A percentile compares a stretch with the other conserved stretches of the same genome.
Evolutionary conservation across 2,113 vertebrate genomes (phyloP).

Genomic region (Anseranas semipalmata): DNA sequence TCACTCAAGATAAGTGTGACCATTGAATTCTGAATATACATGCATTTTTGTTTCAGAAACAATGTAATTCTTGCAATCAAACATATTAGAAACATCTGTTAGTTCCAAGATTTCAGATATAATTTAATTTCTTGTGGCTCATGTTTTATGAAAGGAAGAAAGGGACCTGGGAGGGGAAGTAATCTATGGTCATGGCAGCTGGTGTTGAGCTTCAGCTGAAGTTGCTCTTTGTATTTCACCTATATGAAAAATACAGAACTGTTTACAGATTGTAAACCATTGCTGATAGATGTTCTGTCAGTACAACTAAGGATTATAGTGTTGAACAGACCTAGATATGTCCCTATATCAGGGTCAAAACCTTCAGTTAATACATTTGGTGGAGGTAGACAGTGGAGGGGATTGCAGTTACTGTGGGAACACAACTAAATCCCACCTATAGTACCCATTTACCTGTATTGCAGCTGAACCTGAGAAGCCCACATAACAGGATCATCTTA

Average conservation of each 20-base stretch:
- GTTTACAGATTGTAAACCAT: not conserved
- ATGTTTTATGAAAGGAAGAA: not conserved
- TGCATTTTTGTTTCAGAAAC: not conserved
- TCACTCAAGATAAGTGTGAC: not conserved
- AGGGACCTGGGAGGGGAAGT: not conserved
- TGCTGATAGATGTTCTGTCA: not conserved
- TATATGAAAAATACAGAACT: not conserved
- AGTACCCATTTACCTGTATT: not conserved
- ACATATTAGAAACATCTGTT: not conserved
- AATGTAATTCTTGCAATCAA: not conserved
- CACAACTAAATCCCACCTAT: not conserved
- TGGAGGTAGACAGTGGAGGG: not conserved
- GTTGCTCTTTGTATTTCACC: not conserved
- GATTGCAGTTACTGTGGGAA: not conserved
- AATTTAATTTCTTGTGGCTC: not conserved
- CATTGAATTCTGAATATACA: not conserved
- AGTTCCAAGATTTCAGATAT: not conserved
- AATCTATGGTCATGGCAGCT: not conserved
- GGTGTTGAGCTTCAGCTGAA: not conserved
- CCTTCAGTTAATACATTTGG: not conserved
- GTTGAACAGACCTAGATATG: not conserved
- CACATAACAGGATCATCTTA: not conserved
- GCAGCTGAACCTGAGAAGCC: not conserved
- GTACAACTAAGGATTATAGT: not conserved
- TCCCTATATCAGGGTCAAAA: not conserved